These are phyloP conservation scores for Cherax destructor DNA, from an alignment of 1,140 invertebrate genomes.

Conservation along the genomic window DNA sequence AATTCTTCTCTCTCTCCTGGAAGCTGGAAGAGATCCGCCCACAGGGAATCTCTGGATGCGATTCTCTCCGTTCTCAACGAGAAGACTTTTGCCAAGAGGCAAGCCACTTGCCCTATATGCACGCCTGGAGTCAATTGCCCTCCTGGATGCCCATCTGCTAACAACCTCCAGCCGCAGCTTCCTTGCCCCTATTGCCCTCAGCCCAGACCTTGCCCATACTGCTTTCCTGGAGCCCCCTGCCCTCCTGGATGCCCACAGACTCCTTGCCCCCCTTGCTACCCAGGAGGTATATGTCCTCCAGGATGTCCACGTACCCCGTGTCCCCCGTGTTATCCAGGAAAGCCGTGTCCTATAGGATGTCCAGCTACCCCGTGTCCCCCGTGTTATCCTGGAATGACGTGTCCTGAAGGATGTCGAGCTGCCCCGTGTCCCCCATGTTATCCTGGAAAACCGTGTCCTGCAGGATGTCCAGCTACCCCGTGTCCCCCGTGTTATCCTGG, in stretches of 20 bases:
- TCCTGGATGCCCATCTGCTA: constrained; percentile 13
- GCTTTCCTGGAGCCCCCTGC: constrained; percentile 18
- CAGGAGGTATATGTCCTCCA: constrained; percentile 28
- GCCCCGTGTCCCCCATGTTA: constrained; percentile 13
- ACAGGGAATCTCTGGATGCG: constrained; percentile 15
- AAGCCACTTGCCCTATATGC: constrained; percentile 25
- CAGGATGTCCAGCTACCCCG: background rate
- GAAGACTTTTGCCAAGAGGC: constrained; percentile 23
- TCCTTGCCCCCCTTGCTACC: constrained; percentile 26
- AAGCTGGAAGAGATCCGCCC: background rate
- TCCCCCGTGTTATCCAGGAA: constrained; percentile 41
- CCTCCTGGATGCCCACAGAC: constrained; percentile 30
- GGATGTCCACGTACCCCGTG: constrained; percentile 31
- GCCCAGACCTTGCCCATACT: background rate
- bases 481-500: constrained; percentile 45
- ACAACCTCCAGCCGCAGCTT: background rate
- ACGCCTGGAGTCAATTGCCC: constrained; percentile 34
- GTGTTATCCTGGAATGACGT: constrained; percentile 16
- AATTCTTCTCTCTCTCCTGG: background rate
- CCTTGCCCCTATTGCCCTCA: background rate
- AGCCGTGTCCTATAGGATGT: constrained; percentile 26
- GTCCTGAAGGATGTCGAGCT: constrained; percentile 13
- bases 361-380: constrained; percentile 24
- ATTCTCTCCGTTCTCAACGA: constrained; percentile 16
- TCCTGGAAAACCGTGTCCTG: constrained; percentile 5